Percentiles rank a stretch among this genome's conserved stretches.
These are phyloP conservation scores for Lottia scabra DNA, from an alignment of 2,888 invertebrate species.

Conservation along the genomic window DNA sequence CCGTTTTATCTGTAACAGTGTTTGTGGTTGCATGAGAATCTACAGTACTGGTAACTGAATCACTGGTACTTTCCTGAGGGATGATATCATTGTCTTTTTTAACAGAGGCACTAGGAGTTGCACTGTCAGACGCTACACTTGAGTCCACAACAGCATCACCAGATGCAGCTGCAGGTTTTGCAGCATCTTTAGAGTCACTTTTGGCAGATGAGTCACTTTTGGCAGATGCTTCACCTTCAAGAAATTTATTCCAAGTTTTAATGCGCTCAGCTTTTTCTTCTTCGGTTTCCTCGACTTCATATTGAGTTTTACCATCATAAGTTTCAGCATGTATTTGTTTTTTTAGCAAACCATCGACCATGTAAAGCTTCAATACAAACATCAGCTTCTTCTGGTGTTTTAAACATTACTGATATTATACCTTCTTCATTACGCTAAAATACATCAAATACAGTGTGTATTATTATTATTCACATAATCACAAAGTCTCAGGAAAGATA, in stretches of 20 bases:
- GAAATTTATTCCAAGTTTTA: constrained; percentile 81
- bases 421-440: constrained; percentile 90
- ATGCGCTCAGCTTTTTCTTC: constrained; percentile 85
- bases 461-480: no score
- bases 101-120: neutral
- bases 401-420: constrained; percentile 91
- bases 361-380: constrained; percentile 87
- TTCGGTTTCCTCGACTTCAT: constrained; percentile 90
- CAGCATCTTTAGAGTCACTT: neutral
- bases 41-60: neutral
- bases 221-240: constrained; percentile 41
- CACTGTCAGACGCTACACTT: neutral
- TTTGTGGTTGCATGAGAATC: no score
- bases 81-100: neutral
- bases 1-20: no score
- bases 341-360: constrained; percentile 90
- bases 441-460: neutral
- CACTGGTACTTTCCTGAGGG: neutral
- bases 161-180: neutral
- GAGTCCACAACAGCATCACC: constrained; percentile 1
- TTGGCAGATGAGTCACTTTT: constrained; percentile 17
- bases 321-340: constrained; percentile 86
- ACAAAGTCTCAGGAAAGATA: no score
- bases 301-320: constrained; percentile 97
- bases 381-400: constrained; percentile 91